A percentile compares a stretch with the other conserved stretches of the same genome.
Conservation (phyloP, 2,113 vertebrate species). For the Mesocricetus auratus region DNA sequence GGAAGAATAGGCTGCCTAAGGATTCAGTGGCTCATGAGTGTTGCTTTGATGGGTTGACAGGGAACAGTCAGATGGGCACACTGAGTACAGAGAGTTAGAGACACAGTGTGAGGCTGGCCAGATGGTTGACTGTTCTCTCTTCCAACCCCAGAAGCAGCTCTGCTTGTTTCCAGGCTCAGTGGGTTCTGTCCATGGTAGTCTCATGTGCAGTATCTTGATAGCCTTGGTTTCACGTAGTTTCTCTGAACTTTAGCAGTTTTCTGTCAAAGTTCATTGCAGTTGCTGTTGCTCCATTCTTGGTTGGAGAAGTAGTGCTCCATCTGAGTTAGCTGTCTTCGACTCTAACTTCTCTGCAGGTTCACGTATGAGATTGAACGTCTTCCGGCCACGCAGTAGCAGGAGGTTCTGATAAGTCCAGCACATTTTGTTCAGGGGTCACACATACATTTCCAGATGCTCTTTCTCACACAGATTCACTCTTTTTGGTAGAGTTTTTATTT, state of each 20-base stretch:
- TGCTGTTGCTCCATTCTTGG: not conserved
- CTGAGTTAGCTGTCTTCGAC: not conserved
- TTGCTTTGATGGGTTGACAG: not conserved
- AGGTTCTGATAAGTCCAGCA: not conserved
- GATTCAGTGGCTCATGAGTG: not conserved
- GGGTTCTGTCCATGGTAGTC: not conserved
- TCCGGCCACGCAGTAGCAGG: not conserved
- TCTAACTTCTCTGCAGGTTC: not conserved
- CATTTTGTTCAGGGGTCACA: not conserved
- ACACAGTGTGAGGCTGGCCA: accelerated
- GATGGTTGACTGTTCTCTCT: not conserved
- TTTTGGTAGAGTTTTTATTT: not conserved
- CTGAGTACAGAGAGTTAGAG: not conserved
- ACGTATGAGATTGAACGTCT: not conserved
- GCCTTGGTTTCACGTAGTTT: not conserved
- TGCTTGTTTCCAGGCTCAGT: not conserved
- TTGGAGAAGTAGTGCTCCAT: not conserved
- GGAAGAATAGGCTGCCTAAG: not conserved
- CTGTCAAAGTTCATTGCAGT: too few species aligned
- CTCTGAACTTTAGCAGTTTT: not conserved
- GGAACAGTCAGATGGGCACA: not conserved
- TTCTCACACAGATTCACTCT: not conserved
- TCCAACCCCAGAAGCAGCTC: not conserved
- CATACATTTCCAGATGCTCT: accelerated
- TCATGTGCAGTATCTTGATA: not conserved